Conservation (phyloP, 2,113 vertebrate species). For the Cheirogaleus medius region DNA sequence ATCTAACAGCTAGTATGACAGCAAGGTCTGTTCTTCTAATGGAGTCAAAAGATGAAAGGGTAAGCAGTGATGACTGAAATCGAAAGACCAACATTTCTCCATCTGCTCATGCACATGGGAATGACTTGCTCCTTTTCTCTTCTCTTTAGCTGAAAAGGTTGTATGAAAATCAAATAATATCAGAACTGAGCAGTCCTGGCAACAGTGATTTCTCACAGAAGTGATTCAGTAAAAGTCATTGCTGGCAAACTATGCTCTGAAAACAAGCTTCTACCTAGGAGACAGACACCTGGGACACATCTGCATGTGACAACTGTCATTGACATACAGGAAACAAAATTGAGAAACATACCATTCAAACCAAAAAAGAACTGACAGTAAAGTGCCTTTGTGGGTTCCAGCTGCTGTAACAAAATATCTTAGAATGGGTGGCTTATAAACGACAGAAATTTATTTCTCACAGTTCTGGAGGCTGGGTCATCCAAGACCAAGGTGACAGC, state of each 20-base stretch:
- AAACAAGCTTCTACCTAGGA: background rate
- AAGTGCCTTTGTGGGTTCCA: fast-evolving
- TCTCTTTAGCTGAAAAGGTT: conserved; percentile 13
- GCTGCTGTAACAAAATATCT: background rate
- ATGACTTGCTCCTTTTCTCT: background rate
- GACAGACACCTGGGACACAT: background rate
- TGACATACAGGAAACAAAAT: background rate
- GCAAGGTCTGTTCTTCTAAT: conserved; percentile 58
- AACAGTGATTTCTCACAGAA: background rate
- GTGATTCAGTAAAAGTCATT: background rate
- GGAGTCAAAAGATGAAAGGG: conserved; percentile 85
- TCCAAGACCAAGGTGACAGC: background rate
- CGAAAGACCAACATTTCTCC: conserved; percentile 34
- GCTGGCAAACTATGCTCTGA: background rate
- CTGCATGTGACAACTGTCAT: fast-evolving
- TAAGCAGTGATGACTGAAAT: conserved; percentile 72
- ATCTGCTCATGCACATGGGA: conserved; percentile 52
- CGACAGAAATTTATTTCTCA: background rate
- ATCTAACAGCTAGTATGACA: conserved; percentile 44
- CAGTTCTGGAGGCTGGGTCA: too few species aligned
- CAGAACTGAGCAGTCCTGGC: conserved; percentile 11
- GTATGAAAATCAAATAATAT: background rate
- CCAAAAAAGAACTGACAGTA: fast-evolving
- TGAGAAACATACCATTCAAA: background rate
- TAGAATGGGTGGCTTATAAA: background rate